A percentile compares a stretch with the other conserved stretches of the same genome.
Conservation (phyloP, 2,888 invertebrate species). For the Erebia epiphron region DNA sequence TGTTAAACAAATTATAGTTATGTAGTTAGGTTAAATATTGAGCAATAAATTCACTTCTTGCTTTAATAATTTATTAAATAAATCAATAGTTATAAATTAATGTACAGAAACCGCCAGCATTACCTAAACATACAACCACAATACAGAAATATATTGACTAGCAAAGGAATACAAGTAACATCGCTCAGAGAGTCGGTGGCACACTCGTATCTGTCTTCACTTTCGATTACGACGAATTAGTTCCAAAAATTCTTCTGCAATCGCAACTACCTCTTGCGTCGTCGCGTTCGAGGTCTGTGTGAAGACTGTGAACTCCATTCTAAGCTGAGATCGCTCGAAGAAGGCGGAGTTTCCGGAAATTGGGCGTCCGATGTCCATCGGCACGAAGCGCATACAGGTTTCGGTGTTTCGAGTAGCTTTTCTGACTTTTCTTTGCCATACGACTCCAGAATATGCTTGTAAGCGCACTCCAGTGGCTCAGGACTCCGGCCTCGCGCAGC, state of each 20-base stretch:
- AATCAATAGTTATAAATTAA: slow-evolving; percentile 1
- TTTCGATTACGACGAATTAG: slow-evolving; percentile 25
- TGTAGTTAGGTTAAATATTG: not conserved
- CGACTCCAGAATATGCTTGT: slow-evolving; percentile 77
- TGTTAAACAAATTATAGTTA: not conserved
- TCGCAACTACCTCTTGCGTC: slow-evolving; percentile 67
- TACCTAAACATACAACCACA: slow-evolving; percentile 18
- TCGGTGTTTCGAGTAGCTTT: slow-evolving; percentile 60
- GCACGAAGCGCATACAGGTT: slow-evolving; percentile 69
- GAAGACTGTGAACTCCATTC: slow-evolving; percentile 76
- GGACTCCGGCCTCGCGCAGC: slow-evolving; percentile 71
- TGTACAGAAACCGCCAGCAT: slow-evolving; percentile 6
- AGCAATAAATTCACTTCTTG: slow-evolving; percentile 4
- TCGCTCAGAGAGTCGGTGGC: slow-evolving; percentile 26
- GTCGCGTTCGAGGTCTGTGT: slow-evolving; percentile 60
- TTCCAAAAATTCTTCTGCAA: slow-evolving; percentile 19
- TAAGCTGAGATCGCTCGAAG: slow-evolving; percentile 71
- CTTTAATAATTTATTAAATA: slow-evolving; percentile 32
- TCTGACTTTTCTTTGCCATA: slow-evolving; percentile 56
- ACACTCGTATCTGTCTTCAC: slow-evolving; percentile 16
- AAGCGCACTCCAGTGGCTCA: slow-evolving; percentile 74
- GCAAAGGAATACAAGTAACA: slow-evolving; percentile 23
- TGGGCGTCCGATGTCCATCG: slow-evolving; percentile 78
- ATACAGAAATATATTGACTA: slow-evolving; percentile 30
- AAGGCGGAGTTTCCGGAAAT: slow-evolving; percentile 75